Evolutionary conservation across 1,140 invertebrate genomes (phyloP).

Genomic region (Paraescarpia echinospica): DNA sequence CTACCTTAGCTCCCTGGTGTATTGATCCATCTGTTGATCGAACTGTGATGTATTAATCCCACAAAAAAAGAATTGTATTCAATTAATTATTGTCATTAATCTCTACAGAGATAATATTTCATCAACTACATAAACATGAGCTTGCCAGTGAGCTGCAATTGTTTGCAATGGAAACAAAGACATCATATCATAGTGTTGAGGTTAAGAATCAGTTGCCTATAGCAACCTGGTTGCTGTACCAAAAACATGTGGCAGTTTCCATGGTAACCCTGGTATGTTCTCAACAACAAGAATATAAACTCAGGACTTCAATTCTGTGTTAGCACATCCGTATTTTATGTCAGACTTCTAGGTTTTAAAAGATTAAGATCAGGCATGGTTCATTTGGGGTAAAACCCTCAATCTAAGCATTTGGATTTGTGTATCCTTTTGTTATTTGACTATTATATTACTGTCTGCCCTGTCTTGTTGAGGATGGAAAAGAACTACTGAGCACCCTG

Average conservation of each 20-base stretch:
- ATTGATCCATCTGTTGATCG: neutral
- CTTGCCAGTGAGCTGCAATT: neutral
- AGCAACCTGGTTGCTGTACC: neutral
- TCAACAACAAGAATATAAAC: neutral
- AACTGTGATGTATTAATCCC: neutral
- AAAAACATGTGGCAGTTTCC: neutral
- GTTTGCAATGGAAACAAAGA: neutral
- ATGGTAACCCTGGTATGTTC: neutral
- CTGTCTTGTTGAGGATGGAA: too few species aligned
- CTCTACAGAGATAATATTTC: neutral
- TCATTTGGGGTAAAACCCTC: too few species aligned
- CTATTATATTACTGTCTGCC: too few species aligned
- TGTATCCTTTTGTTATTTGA: too few species aligned
- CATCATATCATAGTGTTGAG: neutral
- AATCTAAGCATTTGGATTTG: too few species aligned
- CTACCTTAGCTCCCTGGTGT: too few species aligned
- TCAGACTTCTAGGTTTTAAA: too few species aligned
- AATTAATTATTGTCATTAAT: neutral
- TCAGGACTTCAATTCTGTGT: neutral
- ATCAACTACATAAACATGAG: neutral
- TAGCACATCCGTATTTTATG: too few species aligned
- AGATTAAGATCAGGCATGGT: too few species aligned
- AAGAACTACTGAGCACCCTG: too few species aligned
- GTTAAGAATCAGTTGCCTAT: neutral
- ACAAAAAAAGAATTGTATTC: neutral